Evolutionary conservation across 2,888 invertebrate species (phyloP).

Genomic region (Frankliniella intonsa): DNA sequence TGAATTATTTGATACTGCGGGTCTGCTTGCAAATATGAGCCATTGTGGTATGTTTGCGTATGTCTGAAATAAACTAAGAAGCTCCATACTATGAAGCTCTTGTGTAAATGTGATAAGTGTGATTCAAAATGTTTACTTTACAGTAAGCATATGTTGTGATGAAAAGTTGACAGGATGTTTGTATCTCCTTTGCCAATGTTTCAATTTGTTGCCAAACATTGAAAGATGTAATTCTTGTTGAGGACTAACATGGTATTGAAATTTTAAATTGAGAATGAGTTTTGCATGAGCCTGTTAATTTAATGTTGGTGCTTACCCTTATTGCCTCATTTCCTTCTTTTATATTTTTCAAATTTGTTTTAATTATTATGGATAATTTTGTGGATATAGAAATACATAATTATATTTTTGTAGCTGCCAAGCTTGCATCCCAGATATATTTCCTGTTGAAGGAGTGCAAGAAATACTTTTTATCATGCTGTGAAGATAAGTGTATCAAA

Average conservation of each 20-base stretch:
- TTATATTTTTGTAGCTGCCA: conserved; percentile 23
- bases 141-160: conserved; percentile 1
- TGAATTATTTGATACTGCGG: conserved; percentile 13
- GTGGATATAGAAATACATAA: conserved; percentile 20
- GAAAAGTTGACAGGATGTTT: conserved; percentile 2
- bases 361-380: conserved; percentile 3
- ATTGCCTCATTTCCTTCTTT: not conserved
- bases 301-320: conserved; percentile 16
- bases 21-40: not conserved
- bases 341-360: conserved; percentile 11
- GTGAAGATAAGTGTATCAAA: not conserved
- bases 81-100: not conserved
- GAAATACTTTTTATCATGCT: not conserved
- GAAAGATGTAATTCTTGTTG: conserved; percentile 13
- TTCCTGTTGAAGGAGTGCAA: conserved; percentile 2
- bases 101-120: conserved; percentile 20
- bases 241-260: conserved; percentile 13
- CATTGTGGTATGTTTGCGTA: not conserved
- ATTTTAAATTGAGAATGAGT: not conserved
- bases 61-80: not conserved
- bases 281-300: not conserved
- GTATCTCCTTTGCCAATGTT: conserved; percentile 20
- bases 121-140: conserved; percentile 7
- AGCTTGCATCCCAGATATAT: not conserved
- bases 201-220: conserved; percentile 21